Conservation (phyloP, 2,797 vertebrate species). For the Salarias fasciatus region DNA sequence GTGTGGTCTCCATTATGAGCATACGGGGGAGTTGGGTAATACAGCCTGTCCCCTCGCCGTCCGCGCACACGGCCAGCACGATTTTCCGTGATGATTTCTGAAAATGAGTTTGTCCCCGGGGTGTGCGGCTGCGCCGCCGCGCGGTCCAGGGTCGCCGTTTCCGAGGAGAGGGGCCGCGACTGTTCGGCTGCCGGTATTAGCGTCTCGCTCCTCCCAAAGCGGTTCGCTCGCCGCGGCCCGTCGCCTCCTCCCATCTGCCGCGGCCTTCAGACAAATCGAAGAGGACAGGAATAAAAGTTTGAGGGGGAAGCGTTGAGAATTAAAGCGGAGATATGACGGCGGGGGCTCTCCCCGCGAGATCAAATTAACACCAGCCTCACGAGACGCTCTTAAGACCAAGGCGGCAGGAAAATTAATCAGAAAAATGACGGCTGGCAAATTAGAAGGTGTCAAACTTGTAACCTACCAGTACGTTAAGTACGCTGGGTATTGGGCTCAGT, state of each 20-base stretch:
- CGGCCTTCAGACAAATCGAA: constrained; percentile 54
- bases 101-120: constrained; percentile 60
- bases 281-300: constrained; percentile 52
- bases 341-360: constrained; percentile 42
- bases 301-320: constrained; percentile 48
- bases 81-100: constrained; percentile 61
- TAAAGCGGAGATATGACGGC: constrained; percentile 48
- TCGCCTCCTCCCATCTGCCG: constrained; percentile 47
- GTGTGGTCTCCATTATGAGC: constrained; percentile 75
- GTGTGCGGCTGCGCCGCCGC: constrained; percentile 30
- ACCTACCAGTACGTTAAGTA: constrained; percentile 35
- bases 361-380: constrained; percentile 54
- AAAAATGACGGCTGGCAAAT: constrained; percentile 57
- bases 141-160: constrained; percentile 42
- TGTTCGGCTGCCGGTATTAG: constrained; percentile 57
- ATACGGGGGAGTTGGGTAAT: constrained; percentile 64
- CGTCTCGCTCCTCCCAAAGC: constrained; percentile 15
- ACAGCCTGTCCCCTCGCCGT: constrained; percentile 34
- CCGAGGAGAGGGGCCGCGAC: constrained; percentile 28
- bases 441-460: constrained; percentile 46
- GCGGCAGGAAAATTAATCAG: constrained; percentile 60
- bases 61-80: constrained; percentile 25
- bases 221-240: constrained; percentile 31
- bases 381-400: constrained; percentile 40
- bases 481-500: constrained; percentile 12